A percentile compares a stretch with the other conserved stretches of the same genome.
Conservation (phyloP, 2,113 vertebrate species). For the Macquaria australasica region DNA sequence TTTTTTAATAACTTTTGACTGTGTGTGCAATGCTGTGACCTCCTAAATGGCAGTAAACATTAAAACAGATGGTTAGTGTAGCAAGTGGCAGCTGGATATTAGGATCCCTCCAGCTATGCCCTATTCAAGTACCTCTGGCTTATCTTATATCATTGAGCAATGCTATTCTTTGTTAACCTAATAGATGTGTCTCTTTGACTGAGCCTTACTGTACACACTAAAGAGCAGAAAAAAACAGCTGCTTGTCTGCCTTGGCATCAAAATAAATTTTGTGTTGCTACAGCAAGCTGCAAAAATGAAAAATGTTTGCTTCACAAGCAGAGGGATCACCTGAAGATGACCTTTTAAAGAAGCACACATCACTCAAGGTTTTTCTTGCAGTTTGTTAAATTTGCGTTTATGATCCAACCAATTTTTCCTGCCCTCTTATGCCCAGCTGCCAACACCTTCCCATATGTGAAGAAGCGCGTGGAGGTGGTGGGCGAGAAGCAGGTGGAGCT, state of each 20-base stretch:
- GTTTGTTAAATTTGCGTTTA: not conserved
- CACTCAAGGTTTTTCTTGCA: too few relatives aligned
- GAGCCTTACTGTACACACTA: not conserved
- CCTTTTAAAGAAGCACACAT: too few relatives aligned
- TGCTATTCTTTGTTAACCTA: not conserved
- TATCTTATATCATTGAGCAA: not conserved
- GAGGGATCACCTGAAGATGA: too few relatives aligned
- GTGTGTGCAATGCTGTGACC: not conserved
- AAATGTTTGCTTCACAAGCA: not conserved
- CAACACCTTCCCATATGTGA: slow-evolving; percentile 94
- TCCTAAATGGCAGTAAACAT: not conserved
- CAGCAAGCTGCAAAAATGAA: not conserved
- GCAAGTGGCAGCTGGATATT: not conserved
- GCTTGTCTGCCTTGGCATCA: not conserved
- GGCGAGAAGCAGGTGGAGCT: slow-evolving; percentile 93
- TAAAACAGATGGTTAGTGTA: slow-evolving; percentile 27
- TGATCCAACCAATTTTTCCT: not conserved
- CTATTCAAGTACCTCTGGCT: not conserved
- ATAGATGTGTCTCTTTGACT: not conserved
- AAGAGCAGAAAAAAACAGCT: not conserved
- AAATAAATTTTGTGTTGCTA: not conserved
- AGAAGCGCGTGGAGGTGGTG: slow-evolving; percentile 94
- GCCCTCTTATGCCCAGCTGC: slow-evolving; percentile 80
- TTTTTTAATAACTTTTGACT: too few relatives aligned
- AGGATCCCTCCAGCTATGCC: not conserved